These are phyloP conservation scores for Cercocebus atys DNA, from an alignment of 2,113 vertebrate species.

Conservation along the genomic window DNA sequence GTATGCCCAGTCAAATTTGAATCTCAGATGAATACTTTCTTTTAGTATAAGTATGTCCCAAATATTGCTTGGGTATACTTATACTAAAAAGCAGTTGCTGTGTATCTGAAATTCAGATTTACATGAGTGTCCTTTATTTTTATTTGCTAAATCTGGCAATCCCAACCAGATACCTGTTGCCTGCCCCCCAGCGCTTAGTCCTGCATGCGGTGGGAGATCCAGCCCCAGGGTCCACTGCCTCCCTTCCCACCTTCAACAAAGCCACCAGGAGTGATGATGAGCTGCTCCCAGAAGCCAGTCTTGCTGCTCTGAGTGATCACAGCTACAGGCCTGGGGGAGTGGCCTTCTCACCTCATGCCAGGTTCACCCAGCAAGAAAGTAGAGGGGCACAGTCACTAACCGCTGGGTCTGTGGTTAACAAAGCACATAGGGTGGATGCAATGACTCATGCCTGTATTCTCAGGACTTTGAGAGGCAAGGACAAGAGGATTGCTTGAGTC, in stretches of 20 bases:
- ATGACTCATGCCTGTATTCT: no score
- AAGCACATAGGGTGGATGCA: background rate
- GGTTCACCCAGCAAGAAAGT: conserved; percentile 29
- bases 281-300: background rate
- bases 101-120: background rate
- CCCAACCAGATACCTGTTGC: background rate
- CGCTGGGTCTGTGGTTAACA: background rate
- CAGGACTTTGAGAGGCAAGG: no score
- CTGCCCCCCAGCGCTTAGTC: background rate
- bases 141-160: background rate
- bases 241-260: background rate
- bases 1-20: background rate
- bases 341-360: background rate
- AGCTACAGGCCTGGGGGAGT: background rate
- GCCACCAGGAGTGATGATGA: background rate
- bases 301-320: background rate
- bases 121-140: background rate
- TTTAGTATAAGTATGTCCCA: background rate
- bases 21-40: conserved; percentile 21
- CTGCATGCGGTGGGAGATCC: background rate
- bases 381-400: background rate
- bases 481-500: no score
- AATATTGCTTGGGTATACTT: background rate
- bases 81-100: background rate
- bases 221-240: background rate